These are phyloP conservation scores for Mesembrinibis cayennensis DNA, from an alignment of 2,113 vertebrate species.

Conservation along the genomic window DNA sequence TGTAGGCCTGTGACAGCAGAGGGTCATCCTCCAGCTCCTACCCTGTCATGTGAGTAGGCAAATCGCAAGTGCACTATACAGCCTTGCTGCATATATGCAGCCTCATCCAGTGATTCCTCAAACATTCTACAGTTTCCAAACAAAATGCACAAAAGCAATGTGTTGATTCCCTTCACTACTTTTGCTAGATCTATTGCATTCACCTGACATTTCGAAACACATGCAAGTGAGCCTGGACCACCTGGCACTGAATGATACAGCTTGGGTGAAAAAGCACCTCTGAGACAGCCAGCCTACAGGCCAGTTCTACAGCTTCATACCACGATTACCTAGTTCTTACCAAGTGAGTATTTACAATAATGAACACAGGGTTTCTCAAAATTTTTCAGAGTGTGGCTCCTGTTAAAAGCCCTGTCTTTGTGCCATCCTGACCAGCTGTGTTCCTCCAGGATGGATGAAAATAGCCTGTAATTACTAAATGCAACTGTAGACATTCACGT, in stretches of 20 bases:
- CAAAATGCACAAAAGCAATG: not conserved
- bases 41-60: not conserved
- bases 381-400: not conserved
- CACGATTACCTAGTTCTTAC: not conserved
- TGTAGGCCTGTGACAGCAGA: not conserved
- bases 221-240: not conserved
- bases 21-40: not conserved
- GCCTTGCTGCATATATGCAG: not conserved
- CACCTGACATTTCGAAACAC: not conserved
- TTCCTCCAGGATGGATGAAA: not conserved
- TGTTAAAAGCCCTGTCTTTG: not conserved
- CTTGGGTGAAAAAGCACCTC: not conserved
- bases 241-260: not conserved
- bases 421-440: fast-evolving
- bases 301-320: not conserved
- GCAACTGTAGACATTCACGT: not conserved
- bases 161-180: not conserved
- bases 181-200: not conserved
- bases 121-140: not conserved
- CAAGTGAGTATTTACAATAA: not conserved
- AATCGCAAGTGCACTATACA: not conserved
- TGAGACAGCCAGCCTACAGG: not conserved
- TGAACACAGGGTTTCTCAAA: not conserved
- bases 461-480: not conserved
- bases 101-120: not conserved